Base-by-base conservation (phyloP, 1,140 invertebrate genomes). In the Heterodera carotae region DNA sequence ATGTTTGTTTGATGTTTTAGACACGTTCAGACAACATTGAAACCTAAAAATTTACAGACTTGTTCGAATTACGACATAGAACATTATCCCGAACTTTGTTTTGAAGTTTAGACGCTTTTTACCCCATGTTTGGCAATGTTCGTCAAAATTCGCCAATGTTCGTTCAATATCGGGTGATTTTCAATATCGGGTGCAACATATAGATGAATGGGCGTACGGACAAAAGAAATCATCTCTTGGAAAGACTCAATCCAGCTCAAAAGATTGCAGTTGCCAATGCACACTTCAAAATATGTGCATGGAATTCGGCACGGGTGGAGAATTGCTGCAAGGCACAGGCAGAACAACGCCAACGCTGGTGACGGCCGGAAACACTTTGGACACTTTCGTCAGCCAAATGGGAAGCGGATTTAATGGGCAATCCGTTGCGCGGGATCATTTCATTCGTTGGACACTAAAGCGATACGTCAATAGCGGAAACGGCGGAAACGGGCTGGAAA, bases 251-350 rank as follows among this genome's bases (percentile, higher is more conserved):
- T 53, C 36, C 39, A 43, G 39, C 39, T 43, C 48, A 56, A 56
- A 56, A 56, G 48, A 22, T 15, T 4, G 48, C 22, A 18, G 12
- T 22, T 56, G 12, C 22, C 64, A 78, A 62, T 29, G 75, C 77
- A 59, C 77, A 78, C n/a, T 78, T 34, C 25, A 78, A 68, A 27
- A 78, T 34, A 78, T 78, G 77, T 22, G 53, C 77, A 60, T 78
- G 77, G 36, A 78, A 77, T 34, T 76, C 59, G 74, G 59, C 59
- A 53, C 48, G 29, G 29, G 34, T 27, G n/a, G 64, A 12, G 48
- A 78, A 78, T 36, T 78, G 48, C 48, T 56, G 48, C 48, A 56
- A 18, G 48, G 48, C 69, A 34, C 25, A 76, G 39, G 53, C 27
- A 31, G 48, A 68, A 43, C 77, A 78, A 59, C 66, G 73, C 33